phyloP scores from a whole-genome alignment of 2,888 invertebrate genomes.

The Brachypterus glaber region DNA sequence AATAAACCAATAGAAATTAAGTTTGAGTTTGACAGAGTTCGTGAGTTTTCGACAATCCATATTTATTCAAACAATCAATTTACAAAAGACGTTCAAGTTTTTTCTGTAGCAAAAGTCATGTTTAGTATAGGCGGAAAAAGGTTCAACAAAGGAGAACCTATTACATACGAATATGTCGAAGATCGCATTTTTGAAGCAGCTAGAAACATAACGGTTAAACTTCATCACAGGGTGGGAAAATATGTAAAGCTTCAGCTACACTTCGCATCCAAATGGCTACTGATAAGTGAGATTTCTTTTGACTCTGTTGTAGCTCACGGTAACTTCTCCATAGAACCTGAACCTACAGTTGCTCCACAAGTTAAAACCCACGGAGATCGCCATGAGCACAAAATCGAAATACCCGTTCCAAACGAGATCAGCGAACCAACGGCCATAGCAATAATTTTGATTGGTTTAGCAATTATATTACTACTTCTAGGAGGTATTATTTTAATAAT shows the following conservation, averaged over 20 bases:
- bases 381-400: conserved; percentile 44
- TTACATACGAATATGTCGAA: conserved; percentile 60
- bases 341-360: conserved; percentile 45
- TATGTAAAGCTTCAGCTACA: conserved; percentile 69
- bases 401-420: conserved; percentile 57
- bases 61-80: conserved; percentile 80
- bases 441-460: conserved; percentile 66
- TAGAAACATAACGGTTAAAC: conserved; percentile 69
- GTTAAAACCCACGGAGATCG: conserved; percentile 45
- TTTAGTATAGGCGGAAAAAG: conserved; percentile 72
- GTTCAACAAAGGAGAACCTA: conserved; percentile 66
- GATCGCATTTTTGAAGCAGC: conserved; percentile 74
- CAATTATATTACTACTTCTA: conserved; percentile 57
- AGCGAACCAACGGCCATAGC: conserved; percentile 67
- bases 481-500: conserved; percentile 64
- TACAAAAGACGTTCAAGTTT: conserved; percentile 76
- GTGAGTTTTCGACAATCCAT: conserved; percentile 77
- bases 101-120: conserved; percentile 65
- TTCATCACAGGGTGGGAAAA: conserved; percentile 71
- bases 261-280: conserved; percentile 79
- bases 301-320: conserved; percentile 68
- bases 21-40: conserved; percentile 77
- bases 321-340: conserved; percentile 62
- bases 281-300: conserved; percentile 83
- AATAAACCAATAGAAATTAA: conserved; percentile 56